A percentile compares a stretch with the other conserved stretches of the same genome.
These are phyloP conservation scores for Agrochola lota DNA, from an alignment of 2,888 invertebrate species.

Conservation along the genomic window DNA sequence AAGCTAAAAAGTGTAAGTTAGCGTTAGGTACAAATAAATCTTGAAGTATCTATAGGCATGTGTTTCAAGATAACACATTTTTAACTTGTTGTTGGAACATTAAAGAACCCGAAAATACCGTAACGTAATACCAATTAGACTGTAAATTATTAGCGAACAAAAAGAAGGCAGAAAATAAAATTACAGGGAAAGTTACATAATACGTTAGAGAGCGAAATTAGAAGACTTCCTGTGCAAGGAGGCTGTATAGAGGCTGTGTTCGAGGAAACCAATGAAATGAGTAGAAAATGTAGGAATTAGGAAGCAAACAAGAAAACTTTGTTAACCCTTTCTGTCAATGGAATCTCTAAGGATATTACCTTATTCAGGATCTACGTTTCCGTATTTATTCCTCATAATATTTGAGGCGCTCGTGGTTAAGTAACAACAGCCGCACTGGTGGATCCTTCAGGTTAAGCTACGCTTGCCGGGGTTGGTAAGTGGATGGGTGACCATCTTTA, in stretches of 20 bases:
- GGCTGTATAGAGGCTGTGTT: neutral
- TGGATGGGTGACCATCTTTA: no score
- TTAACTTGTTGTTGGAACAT: neutral
- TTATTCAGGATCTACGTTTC: conserved; percentile 2
- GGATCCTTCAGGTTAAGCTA: no score
- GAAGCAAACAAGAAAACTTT: conserved; percentile 46
- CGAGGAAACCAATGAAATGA: conserved; percentile 25
- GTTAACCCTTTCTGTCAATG: conserved; percentile 23
- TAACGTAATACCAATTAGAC: neutral
- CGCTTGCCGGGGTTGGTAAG: no score
- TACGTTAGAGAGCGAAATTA: neutral
- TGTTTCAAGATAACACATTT: neutral
- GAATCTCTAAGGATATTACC: conserved; percentile 25
- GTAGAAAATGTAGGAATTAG: conserved; percentile 11
- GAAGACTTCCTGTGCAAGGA: neutral
- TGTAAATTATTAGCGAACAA: neutral
- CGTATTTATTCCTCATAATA: neutral
- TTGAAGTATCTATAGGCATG: neutral
- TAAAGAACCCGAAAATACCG: neutral
- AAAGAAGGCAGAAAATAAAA: neutral
- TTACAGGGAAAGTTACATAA: neutral
- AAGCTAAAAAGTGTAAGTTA: neutral
- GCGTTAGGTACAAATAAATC: neutral
- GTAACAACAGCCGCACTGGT: no score
- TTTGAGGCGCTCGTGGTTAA: no score